phyloP scores from a whole-genome alignment of 2,797 vertebrate species.

The Channallabes apus region DNA sequence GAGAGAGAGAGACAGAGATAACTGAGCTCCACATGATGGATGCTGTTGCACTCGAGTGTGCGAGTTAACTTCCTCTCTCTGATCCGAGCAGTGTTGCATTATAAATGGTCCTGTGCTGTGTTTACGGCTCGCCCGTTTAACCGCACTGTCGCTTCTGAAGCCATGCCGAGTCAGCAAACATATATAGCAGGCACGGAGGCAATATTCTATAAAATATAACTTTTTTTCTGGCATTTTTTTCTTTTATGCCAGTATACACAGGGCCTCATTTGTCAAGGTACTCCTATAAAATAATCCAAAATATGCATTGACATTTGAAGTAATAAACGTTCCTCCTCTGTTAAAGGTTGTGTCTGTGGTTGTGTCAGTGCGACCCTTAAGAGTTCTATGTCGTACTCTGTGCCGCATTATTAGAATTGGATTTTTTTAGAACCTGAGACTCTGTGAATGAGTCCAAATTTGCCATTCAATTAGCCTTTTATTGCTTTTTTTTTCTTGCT shows the following conservation, averaged over 20 bases:
- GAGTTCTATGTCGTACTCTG: no score
- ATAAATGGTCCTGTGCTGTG: slow-evolving; percentile 44
- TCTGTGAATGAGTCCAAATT: neutral
- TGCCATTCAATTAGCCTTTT: neutral
- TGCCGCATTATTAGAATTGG: neutral
- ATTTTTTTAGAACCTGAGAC: neutral
- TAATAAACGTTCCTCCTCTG: neutral
- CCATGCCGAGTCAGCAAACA: slow-evolving; percentile 14
- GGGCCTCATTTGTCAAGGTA: neutral
- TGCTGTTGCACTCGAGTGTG: slow-evolving; percentile 36
- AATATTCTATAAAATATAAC: neutral
- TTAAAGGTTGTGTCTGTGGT: neutral
- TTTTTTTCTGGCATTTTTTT: neutral
- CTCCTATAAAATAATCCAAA: neutral
- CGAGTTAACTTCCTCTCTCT: slow-evolving; percentile 51
- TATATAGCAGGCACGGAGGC: neutral
- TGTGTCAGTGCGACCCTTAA: neutral
- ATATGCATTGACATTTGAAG: neutral
- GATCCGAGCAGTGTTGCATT: slow-evolving; percentile 56
- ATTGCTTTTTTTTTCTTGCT: neutral
- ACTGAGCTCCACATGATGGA: slow-evolving; percentile 46
- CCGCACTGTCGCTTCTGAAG: slow-evolving; percentile 17
- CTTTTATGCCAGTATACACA: neutral
- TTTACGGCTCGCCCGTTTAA: slow-evolving; percentile 27
- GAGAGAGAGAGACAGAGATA: slow-evolving; percentile 13